Evolutionary conservation across 2,888 invertebrate species (phyloP).

Genomic region (Stenodema calcarata): DNA sequence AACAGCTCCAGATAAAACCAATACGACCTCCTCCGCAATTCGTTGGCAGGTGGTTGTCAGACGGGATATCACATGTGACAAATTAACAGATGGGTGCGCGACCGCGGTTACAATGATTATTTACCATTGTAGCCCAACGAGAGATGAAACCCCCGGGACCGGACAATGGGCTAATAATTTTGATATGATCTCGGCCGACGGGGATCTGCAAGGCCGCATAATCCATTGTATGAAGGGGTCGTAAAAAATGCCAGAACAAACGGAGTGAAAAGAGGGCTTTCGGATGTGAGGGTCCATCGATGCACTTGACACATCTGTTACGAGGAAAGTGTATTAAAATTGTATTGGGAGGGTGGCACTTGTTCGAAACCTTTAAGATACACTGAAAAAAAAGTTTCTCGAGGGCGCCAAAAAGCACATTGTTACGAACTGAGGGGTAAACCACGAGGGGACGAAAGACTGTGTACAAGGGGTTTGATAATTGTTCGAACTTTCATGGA

Average conservation of each 20-base stretch:
- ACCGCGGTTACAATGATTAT: slow-evolving; percentile 11
- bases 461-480: slow-evolving; percentile 27
- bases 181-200: slow-evolving; percentile 39
- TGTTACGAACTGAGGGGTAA: not conserved
- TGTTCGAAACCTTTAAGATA: slow-evolving; percentile 5
- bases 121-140: slow-evolving; percentile 28
- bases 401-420: slow-evolving; percentile 8
- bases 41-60: slow-evolving; percentile 10
- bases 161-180: slow-evolving; percentile 43
- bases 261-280: slow-evolving; percentile 9
- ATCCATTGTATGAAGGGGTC: not conserved
- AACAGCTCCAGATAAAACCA: too few relatives aligned
- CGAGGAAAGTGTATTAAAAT: slow-evolving; percentile 40
- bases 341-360: slow-evolving; percentile 35
- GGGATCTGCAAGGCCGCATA: not conserved
- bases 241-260: slow-evolving; percentile 38
- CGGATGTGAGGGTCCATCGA: not conserved
- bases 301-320: slow-evolving; percentile 46
- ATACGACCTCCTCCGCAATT: not conserved
- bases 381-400: not conserved
- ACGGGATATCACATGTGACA: slow-evolving; percentile 4
- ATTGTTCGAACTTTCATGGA: slow-evolving; percentile 22
- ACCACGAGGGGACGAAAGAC: not conserved
- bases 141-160: slow-evolving; percentile 22
- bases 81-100: slow-evolving; percentile 38